A percentile compares a stretch with the other conserved stretches of the same genome.
phyloP scores from a whole-genome alignment of 2,797 vertebrate species.

The Alosa sapidissima region DNA sequence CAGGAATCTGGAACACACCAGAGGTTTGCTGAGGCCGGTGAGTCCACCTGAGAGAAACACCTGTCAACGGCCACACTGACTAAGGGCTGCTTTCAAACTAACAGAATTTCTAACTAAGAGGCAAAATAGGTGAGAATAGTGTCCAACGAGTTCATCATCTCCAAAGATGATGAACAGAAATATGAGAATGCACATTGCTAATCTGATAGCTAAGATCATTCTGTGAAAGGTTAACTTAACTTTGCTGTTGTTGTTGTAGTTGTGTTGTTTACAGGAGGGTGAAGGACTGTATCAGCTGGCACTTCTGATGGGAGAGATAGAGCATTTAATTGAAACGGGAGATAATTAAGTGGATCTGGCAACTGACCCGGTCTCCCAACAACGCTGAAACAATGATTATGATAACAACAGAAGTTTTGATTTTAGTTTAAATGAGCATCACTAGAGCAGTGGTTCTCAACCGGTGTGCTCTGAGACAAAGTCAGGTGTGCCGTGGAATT shows the following conservation, averaged over 20 bases:
- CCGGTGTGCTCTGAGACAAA: no score
- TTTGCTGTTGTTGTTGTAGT: background rate
- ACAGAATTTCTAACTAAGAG: background rate
- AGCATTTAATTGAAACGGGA: background rate
- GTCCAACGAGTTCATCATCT: background rate
- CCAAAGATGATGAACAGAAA: background rate
- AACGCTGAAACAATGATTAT: background rate
- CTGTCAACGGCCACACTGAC: background rate
- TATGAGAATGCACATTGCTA: background rate
- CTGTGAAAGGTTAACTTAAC: background rate
- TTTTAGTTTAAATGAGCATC: background rate
- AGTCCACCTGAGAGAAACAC: background rate
- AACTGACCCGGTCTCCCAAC: background rate
- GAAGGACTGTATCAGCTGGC: background rate
- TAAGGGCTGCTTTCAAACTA: background rate
- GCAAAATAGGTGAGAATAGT: background rate
- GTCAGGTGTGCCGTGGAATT: no score
- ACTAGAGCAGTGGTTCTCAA: no score
- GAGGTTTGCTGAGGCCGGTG: background rate
- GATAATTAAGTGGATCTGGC: background rate
- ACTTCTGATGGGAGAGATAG: background rate
- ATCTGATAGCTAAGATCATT: background rate
- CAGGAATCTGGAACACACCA: background rate
- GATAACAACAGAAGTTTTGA: background rate
- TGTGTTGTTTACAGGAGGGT: background rate